Conservation (phyloP, 2,888 invertebrate genomes). For the Phyto melanocephala region DNA sequence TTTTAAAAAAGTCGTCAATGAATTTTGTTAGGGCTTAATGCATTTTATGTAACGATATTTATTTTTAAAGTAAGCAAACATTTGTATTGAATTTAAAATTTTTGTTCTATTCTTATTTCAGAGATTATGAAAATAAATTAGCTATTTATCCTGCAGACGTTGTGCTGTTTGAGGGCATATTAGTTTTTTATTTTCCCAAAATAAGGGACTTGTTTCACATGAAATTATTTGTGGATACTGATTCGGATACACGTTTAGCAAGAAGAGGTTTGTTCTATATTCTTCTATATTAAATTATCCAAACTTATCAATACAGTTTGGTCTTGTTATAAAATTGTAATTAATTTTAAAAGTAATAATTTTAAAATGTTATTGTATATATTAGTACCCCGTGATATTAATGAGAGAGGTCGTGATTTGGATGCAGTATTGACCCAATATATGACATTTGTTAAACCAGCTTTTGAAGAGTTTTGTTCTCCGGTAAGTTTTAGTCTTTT, state of each 20-base stretch:
- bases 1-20: too few species aligned
- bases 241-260: slow-evolving; percentile 97
- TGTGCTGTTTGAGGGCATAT: slow-evolving; percentile 97
- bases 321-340: too few species aligned
- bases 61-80: too few species aligned
- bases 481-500: slow-evolving; percentile 83
- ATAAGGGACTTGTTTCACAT: slow-evolving; percentile 97
- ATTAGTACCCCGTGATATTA: slow-evolving; percentile 96
- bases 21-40: too few species aligned
- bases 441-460: slow-evolving; percentile 99
- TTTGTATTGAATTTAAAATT: too few species aligned
- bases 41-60: too few species aligned
- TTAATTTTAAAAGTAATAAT: too few species aligned
- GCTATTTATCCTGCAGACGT: slow-evolving; percentile 97
- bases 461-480: slow-evolving; percentile 99
- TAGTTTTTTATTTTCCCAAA: slow-evolving; percentile 98
- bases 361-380: too few species aligned
- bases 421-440: slow-evolving; percentile 97
- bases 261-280: slow-evolving; percentile 86
- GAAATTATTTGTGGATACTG: slow-evolving; percentile 99
- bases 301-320: too few species aligned
- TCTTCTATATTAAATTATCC: neutral
- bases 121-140: slow-evolving; percentile 83
- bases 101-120: too few species aligned
- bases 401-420: slow-evolving; percentile 94